A percentile compares a stretch with the other conserved stretches of the same genome.
phyloP scores from a whole-genome alignment of 1,140 invertebrate genomes.

The Oedothorax gibbosus region DNA sequence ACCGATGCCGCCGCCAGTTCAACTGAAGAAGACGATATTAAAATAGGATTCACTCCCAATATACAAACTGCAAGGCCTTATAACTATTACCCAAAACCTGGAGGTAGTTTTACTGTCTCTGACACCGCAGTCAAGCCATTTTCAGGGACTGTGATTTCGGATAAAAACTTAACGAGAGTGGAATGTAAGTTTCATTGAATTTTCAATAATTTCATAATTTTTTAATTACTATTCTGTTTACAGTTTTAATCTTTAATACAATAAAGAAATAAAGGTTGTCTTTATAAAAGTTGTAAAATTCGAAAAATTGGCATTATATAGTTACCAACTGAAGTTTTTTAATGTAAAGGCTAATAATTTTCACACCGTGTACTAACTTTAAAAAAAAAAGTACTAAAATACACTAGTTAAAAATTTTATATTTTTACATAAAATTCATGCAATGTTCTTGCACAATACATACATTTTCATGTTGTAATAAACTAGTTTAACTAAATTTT shows the following conservation, averaged over 20 bases:
- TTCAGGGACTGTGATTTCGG: slow-evolving; percentile 26
- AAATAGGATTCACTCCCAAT: background rate
- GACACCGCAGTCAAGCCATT: slow-evolving; percentile 16
- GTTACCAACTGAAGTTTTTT: no score
- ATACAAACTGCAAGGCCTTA: slow-evolving; percentile 18
- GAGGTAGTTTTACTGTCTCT: slow-evolving; percentile 1
- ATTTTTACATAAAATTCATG: no score
- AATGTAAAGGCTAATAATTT: no score
- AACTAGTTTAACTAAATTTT: no score
- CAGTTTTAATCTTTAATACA: background rate
- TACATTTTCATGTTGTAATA: no score
- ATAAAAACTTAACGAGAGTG: slow-evolving; percentile 47
- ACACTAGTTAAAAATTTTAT: no score
- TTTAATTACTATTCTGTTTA: background rate
- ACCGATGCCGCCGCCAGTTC: background rate
- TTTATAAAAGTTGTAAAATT: no score
- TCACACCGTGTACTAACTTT: no score
- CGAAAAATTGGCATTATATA: no score
- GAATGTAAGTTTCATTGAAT: slow-evolving; percentile 44
- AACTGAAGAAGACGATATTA: slow-evolving; percentile 16
- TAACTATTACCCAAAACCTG: slow-evolving; percentile 19
- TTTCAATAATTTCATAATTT: background rate
- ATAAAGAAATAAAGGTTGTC: background rate
- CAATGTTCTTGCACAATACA: no score
- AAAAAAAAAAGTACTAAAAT: no score